A percentile compares a stretch with the other conserved stretches of the same genome.
Evolutionary conservation across 1,140 invertebrate genomes (phyloP).

Genomic region (Tetramorium simillimum): DNA sequence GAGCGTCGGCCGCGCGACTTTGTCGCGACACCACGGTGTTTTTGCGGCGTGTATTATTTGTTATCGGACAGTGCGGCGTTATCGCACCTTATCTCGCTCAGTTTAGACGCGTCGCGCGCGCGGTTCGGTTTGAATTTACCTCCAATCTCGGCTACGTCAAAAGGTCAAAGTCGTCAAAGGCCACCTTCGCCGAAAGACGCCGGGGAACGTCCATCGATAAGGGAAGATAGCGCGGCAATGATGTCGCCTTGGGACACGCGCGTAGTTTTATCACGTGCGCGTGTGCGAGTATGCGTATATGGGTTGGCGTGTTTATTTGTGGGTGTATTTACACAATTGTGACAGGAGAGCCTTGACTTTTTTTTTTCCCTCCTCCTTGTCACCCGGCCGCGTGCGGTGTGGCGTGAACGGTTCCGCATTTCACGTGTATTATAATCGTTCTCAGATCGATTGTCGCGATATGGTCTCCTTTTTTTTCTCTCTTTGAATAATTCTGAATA

Average conservation of each 20-base stretch:
- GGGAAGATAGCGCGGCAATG: background rate
- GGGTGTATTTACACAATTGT: background rate
- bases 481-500: background rate
- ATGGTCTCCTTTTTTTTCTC: background rate
- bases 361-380: background rate
- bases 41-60: background rate
- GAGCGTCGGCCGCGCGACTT: background rate
- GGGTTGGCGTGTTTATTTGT: too few species aligned
- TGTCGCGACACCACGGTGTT: background rate
- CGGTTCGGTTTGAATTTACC: constrained; percentile 28
- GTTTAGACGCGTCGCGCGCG: background rate
- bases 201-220: background rate
- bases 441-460: background rate
- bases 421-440: background rate
- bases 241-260: background rate
- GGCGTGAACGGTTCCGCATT: background rate
- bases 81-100: background rate
- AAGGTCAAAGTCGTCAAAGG: background rate
- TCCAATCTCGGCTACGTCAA: constrained; percentile 9
- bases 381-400: background rate
- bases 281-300: too few species aligned
- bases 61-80: background rate
- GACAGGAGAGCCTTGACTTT: background rate
- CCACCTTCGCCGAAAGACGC: background rate
- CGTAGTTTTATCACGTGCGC: background rate